These are phyloP conservation scores for Heterocephalus glaber DNA, from an alignment of 2,113 vertebrate genomes.

Conservation along the genomic window DNA sequence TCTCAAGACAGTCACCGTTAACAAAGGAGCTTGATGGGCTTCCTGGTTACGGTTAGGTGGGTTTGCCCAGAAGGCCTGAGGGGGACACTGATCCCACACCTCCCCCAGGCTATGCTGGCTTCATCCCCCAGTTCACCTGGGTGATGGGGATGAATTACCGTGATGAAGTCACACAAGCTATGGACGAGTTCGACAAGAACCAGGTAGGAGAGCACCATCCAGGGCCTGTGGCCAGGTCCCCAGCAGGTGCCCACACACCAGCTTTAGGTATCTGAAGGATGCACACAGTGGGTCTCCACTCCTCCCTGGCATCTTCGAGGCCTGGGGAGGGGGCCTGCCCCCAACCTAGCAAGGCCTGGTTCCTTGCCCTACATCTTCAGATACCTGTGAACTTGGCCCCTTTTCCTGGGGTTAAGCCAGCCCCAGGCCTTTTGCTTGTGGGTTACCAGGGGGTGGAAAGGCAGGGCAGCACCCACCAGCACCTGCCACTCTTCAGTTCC, in stretches of 20 bases:
- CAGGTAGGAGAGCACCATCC: slow-evolving; percentile 75
- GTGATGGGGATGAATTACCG: slow-evolving; percentile 68
- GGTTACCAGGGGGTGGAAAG: neutral
- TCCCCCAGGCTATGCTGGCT: slow-evolving; percentile 82
- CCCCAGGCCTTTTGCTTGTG: accelerated
- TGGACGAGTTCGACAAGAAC: slow-evolving; percentile 76
- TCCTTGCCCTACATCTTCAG: neutral
- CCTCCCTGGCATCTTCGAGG: neutral
- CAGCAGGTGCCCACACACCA: neutral
- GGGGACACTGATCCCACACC: no score
- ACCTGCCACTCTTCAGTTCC: slow-evolving; percentile 69
- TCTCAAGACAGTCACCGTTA: neutral
- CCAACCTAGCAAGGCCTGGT: neutral
- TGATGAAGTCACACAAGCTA: slow-evolving; percentile 76
- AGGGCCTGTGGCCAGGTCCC: neutral
- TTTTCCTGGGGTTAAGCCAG: neutral
- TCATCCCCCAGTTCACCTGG: slow-evolving; percentile 77
- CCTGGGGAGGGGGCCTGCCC: neutral
- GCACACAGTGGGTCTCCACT: neutral
- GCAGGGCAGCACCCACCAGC: accelerated
- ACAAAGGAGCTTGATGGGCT: accelerated
- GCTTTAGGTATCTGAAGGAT: neutral
- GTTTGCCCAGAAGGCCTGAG: neutral
- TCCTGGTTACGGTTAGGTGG: neutral
- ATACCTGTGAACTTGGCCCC: neutral